phyloP scores from a whole-genome alignment of 2,888 invertebrate genomes.

The Acanthosepion lycidas region DNA sequence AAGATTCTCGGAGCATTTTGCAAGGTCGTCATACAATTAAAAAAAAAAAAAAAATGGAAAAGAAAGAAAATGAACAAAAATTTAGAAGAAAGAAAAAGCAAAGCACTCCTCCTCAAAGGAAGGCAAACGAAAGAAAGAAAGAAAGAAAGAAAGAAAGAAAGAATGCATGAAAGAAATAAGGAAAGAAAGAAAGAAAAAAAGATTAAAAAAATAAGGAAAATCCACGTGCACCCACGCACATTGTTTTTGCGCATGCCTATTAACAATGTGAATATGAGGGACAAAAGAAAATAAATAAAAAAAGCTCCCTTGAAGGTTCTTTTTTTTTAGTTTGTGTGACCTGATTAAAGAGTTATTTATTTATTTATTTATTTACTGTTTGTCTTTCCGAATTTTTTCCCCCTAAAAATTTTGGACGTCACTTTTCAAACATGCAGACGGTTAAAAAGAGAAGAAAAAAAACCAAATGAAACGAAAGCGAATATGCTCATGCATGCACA shows the following conservation, averaged over 20 bases:
- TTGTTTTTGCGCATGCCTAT: neutral
- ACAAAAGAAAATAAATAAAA: neutral
- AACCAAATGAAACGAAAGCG: neutral
- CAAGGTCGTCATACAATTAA: neutral
- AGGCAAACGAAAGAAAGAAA: neutral
- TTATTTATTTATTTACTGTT: neutral
- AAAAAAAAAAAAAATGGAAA: neutral
- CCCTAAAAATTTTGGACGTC: neutral
- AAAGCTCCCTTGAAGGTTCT: neutral
- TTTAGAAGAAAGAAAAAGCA: neutral
- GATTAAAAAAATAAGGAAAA: neutral
- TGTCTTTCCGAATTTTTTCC: neutral
- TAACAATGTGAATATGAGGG: neutral
- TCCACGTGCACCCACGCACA: neutral
- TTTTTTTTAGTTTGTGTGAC: neutral
- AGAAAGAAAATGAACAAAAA: too few relatives aligned
- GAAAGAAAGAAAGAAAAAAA: neutral
- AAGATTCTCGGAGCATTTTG: neutral
- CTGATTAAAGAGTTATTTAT: neutral
- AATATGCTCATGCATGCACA: neutral
- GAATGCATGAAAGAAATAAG: neutral
- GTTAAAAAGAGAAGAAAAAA: neutral
- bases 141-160: neutral
- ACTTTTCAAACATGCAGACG: neutral
- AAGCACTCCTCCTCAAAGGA: too few relatives aligned